Conservation (phyloP, 2,888 invertebrate genomes). For the Idaea straminata region DNA sequence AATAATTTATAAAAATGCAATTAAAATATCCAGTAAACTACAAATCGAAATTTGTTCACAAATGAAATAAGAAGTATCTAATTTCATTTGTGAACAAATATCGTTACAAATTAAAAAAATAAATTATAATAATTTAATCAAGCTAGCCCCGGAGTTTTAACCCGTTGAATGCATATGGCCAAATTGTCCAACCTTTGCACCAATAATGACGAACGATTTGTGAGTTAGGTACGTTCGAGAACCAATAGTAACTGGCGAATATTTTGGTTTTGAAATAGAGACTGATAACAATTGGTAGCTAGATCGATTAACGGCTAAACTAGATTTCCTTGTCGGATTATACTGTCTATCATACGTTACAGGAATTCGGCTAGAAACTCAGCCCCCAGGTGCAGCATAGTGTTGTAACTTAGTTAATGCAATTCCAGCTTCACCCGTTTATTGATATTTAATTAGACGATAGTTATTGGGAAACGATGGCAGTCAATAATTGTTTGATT, state of each 20-base stretch:
- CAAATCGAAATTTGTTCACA: too few relatives aligned
- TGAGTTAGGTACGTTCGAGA: neutral
- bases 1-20: neutral
- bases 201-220: too few relatives aligned
- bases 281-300: slow-evolving; percentile 49
- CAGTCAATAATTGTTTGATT: too few relatives aligned
- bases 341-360: slow-evolving; percentile 59
- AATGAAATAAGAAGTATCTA: too few relatives aligned
- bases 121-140: too few relatives aligned
- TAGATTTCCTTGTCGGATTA: slow-evolving; percentile 70
- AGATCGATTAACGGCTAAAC: slow-evolving; percentile 64
- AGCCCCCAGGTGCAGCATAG: slow-evolving; percentile 36
- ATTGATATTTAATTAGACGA: neutral
- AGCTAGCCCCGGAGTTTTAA: too few relatives aligned
- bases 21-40: too few relatives aligned
- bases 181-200: too few relatives aligned
- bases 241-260: slow-evolving; percentile 30
- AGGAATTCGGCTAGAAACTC: slow-evolving; percentile 49
- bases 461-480: too few relatives aligned
- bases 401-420: slow-evolving; percentile 27
- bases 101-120: too few relatives aligned
- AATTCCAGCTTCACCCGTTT: slow-evolving; percentile 9
- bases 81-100: too few relatives aligned
- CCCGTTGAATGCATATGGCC: too few relatives aligned
- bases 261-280: slow-evolving; percentile 35